Evolutionary conservation across 2,797 vertebrate genomes (phyloP).

Genomic region (Columba guinea): DNA sequence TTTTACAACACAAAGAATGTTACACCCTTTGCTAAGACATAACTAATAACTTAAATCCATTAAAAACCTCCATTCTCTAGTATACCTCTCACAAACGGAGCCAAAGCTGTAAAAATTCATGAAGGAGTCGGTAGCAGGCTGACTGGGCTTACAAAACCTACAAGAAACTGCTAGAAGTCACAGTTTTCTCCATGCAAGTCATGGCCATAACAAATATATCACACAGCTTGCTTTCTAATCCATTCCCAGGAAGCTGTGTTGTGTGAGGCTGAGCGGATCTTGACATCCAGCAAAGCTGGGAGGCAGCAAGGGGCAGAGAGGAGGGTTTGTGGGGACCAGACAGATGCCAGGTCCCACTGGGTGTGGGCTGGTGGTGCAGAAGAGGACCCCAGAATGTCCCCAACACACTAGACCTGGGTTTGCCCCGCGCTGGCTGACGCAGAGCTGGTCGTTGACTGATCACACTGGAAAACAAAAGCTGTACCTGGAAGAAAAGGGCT

Average conservation of each 20-base stretch:
- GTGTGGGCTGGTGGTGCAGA: background rate
- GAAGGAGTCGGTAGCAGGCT: conserved; percentile 54
- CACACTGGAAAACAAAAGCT: conserved; percentile 65
- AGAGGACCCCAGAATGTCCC: background rate
- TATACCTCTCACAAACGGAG: background rate
- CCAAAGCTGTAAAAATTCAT: conserved; percentile 67
- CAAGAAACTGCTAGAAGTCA: conserved; percentile 50
- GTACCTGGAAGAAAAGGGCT: conserved; percentile 20
- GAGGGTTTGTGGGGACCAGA: background rate
- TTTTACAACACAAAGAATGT: conserved; percentile 47
- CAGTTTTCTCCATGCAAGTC: conserved; percentile 43
- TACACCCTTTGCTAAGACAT: conserved; percentile 50
- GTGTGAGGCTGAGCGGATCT: background rate
- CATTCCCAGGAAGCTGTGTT: conserved; percentile 36
- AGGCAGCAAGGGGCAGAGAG: background rate
- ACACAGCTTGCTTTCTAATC: conserved; percentile 45
- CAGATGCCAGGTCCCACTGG: accelerated
- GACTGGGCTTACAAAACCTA: conserved; percentile 59
- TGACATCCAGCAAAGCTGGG: background rate
- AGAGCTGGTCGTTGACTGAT: conserved; percentile 55
- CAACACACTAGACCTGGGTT: background rate
- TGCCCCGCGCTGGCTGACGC: background rate
- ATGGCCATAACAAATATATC: conserved; percentile 54
- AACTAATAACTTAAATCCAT: conserved; percentile 61
- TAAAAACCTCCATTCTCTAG: conserved; percentile 18